A percentile compares a stretch with the other conserved stretches of the same genome.
Conservation (phyloP, 1,140 invertebrate genomes). For the Nixonia krombeini region DNA sequence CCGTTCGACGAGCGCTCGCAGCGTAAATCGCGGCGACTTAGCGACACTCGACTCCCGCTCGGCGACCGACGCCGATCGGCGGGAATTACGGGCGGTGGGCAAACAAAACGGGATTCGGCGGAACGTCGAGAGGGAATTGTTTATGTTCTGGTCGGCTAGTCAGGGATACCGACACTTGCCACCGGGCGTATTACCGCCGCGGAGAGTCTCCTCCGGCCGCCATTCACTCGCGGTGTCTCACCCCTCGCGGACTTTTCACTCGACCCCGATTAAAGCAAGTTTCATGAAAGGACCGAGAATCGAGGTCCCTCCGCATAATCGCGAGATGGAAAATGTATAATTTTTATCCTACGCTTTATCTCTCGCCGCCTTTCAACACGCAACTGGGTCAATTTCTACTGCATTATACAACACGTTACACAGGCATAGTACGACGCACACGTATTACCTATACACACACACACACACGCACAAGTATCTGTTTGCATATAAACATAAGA, state of each 20-base stretch:
- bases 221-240: too few species aligned
- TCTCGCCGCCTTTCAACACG: background rate
- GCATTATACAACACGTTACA: too few species aligned
- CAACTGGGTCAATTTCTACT: conserved; percentile 12
- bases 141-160: background rate
- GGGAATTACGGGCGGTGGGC: too few species aligned
- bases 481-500: too few species aligned
- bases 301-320: conserved; percentile 11
- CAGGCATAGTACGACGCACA: too few species aligned
- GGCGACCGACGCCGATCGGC: background rate
- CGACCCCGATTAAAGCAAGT: conserved; percentile 50
- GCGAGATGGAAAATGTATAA: conserved; percentile 11
- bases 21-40: too few species aligned
- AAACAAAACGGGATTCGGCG: too few species aligned
- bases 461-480: too few species aligned
- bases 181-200: background rate
- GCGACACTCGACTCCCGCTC: too few species aligned
- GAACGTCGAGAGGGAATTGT: background rate
- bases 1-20: conserved; percentile 57
- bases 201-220: too few species aligned
- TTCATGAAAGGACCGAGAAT: conserved; percentile 13
- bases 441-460: too few species aligned
- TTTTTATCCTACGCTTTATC: conserved; percentile 9
- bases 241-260: conserved; percentile 26
- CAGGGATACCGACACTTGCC: background rate